Percentiles rank a stretch among this genome's conserved stretches.
Evolutionary conservation across 2,797 vertebrate species (phyloP).

Genomic region (Lagocephalus sceleratus): DNA sequence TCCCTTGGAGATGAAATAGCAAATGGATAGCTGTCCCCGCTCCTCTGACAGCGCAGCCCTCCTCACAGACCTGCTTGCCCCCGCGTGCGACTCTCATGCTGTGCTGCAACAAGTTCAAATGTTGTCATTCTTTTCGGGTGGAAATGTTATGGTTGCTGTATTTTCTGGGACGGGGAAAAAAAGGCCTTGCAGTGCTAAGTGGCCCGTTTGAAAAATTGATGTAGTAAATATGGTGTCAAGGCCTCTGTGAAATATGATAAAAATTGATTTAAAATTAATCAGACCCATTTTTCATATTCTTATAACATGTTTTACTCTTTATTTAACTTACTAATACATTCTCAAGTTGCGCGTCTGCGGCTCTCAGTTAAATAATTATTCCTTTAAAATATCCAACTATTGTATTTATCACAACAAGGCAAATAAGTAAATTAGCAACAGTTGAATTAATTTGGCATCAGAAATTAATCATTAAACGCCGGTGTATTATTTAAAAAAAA

Average conservation of each 20-base stretch:
- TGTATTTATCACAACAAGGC: constrained; percentile 26
- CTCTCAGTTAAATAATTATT: constrained; percentile 18
- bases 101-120: constrained; percentile 34
- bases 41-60: constrained; percentile 39
- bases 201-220: constrained; percentile 31
- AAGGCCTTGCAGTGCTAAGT: constrained; percentile 35
- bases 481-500: constrained; percentile 24
- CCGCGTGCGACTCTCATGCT: constrained; percentile 26
- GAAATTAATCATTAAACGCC: constrained; percentile 2
- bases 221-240: constrained; percentile 25
- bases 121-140: constrained; percentile 53
- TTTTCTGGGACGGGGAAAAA: constrained; percentile 13
- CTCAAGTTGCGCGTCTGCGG: constrained; percentile 17
- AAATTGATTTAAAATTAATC: constrained; percentile 29
- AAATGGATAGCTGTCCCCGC: constrained; percentile 49
- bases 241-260: constrained; percentile 31
- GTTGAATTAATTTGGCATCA: too few species aligned
- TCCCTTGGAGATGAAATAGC: constrained; percentile 73
- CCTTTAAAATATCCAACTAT: constrained; percentile 21
- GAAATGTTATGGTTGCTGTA: constrained; percentile 24
- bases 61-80: constrained; percentile 36
- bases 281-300: constrained; percentile 16
- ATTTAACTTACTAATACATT: constrained; percentile 43
- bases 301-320: constrained; percentile 14
- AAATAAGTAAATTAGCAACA: too few species aligned